Evolutionary conservation across 1,140 invertebrate species (phyloP).

Genomic region (Lethrus apterus): DNA sequence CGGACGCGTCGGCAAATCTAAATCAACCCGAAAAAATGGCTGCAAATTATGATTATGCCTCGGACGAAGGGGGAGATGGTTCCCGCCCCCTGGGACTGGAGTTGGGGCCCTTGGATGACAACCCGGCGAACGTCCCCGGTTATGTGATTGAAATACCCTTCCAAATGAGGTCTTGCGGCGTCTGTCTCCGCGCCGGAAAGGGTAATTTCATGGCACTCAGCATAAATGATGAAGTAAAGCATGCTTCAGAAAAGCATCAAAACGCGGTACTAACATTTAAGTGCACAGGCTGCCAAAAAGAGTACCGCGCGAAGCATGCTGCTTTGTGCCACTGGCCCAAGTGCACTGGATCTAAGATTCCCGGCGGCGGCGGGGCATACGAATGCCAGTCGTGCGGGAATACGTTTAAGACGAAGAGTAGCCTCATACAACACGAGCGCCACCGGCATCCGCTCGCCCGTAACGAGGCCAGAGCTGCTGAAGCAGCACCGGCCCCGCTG

Average conservation of each 20-base stretch:
- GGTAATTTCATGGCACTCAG: constrained; percentile 3
- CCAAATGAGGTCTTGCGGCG: too few relatives aligned
- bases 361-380: background rate
- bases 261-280: background rate
- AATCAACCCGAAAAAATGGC: too few relatives aligned
- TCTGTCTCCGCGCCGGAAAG: background rate
- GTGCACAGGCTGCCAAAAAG: constrained; percentile 9
- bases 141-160: too few relatives aligned
- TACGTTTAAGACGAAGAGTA: background rate
- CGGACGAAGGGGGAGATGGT: too few relatives aligned
- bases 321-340: constrained; percentile 6
- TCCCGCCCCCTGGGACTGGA: too few relatives aligned
- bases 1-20: too few relatives aligned
- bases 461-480: constrained; percentile 1
- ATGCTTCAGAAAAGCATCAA: constrained; percentile 5
- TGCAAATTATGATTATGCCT: too few relatives aligned
- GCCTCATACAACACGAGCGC: constrained; percentile 6
- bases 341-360: too few relatives aligned
- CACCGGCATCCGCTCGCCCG: constrained; percentile 6
- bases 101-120: too few relatives aligned
- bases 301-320: constrained; percentile 4
- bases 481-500: background rate
- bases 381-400: background rate
- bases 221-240: background rate
- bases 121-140: too few relatives aligned